phyloP scores from a whole-genome alignment of 2,113 vertebrate genomes.

The Callopanchax toddi region DNA sequence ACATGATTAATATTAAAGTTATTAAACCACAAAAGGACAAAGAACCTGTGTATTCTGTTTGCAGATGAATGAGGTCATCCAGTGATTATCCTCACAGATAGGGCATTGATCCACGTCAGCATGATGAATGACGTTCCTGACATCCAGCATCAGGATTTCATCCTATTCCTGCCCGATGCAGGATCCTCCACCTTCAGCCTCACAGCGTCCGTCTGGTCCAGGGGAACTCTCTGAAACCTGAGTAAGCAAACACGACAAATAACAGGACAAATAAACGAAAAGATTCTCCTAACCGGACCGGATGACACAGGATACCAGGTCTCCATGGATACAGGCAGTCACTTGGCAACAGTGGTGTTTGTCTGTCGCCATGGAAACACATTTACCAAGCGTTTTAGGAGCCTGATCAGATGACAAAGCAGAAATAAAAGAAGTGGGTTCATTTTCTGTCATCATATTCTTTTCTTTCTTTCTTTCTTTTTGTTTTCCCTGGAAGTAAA shows the following conservation, averaged over 20 bases:
- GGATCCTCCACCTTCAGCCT: constrained; percentile 1
- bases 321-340: constrained; percentile 66
- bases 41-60: not conserved
- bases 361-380: constrained; percentile 69
- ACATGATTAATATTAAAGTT: not conserved
- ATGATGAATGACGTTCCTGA: constrained; percentile 24
- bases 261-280: not conserved
- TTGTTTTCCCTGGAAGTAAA: not conserved
- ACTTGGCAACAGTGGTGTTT: constrained; percentile 65
- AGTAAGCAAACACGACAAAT: not conserved
- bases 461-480: no score
- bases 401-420: constrained; percentile 4
- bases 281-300: constrained; percentile 16
- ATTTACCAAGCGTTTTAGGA: constrained; percentile 6
- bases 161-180: constrained; percentile 8
- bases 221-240: constrained; percentile 8
- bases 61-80: not conserved
- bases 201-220: constrained; percentile 2
- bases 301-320: constrained; percentile 37
- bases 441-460: not conserved
- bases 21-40: not conserved
- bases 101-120: constrained; percentile 9
- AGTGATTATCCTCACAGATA: not conserved
- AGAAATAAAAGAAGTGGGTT: not conserved
- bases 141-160: constrained; percentile 22